Percentiles rank a stretch among this genome's conserved stretches.
These are phyloP conservation scores for Junco hyemalis DNA, from an alignment of 2,113 vertebrate species.

Conservation along the genomic window DNA sequence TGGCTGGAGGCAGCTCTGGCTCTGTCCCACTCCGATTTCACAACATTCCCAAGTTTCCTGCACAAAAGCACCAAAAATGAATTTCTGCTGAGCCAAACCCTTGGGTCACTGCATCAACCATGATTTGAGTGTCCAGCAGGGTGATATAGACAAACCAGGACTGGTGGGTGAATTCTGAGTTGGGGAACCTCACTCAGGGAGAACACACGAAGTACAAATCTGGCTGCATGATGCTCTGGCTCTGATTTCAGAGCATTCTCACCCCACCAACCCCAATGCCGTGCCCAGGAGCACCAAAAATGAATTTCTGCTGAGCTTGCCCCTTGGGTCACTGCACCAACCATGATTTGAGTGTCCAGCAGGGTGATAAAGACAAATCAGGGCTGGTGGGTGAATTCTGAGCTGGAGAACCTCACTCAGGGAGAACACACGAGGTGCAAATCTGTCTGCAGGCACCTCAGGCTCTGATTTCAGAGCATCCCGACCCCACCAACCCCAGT, in stretches of 20 bases:
- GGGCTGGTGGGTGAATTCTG: no score
- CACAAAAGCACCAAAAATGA: not conserved
- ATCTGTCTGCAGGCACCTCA: no score
- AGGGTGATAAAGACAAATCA: no score
- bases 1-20: not conserved
- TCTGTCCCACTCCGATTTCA: not conserved
- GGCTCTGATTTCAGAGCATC: no score
- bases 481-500: no score
- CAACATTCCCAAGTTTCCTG: not conserved
- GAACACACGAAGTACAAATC: not conserved
- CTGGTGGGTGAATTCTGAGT: not conserved
- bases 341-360: no score
- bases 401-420: no score
- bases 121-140: not conserved
- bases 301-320: no score
- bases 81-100: not conserved
- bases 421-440: no score
- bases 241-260: not conserved
- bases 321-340: no score
- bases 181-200: not conserved
- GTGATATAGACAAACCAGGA: not conserved
- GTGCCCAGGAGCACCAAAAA: no score
- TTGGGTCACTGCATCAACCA: not conserved
- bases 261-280: not conserved
- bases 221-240: not conserved